Conservation (phyloP, 2,888 invertebrate genomes). For the Leptopilina drosophilae region DNA sequence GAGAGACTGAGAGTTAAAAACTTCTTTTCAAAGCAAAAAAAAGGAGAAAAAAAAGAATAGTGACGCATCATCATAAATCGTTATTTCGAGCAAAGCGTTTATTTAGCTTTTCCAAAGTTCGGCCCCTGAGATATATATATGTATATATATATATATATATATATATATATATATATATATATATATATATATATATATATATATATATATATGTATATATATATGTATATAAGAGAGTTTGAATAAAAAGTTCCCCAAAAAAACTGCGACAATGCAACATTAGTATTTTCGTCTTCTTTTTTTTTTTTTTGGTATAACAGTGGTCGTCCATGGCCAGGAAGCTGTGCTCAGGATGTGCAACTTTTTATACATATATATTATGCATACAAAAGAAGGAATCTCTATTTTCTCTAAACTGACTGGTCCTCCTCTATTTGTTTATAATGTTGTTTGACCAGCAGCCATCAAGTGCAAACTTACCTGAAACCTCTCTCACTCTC, state of each 20-base stretch:
- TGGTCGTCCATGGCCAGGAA: constrained; percentile 23
- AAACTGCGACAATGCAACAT: constrained; percentile 10
- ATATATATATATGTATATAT: not conserved
- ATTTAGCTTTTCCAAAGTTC: constrained; percentile 12
- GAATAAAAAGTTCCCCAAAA: not conserved
- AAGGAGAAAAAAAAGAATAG: too few relatives aligned
- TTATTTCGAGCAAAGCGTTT: constrained; percentile 36
- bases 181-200: not conserved
- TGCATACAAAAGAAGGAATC: constrained; percentile 5
- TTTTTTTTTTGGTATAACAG: constrained; percentile 1
- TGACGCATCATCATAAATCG: constrained; percentile 39
- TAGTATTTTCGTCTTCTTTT: not conserved
- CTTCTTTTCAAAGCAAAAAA: not conserved
- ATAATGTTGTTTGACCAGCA: constrained; percentile 36
- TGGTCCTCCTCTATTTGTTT: constrained; percentile 11
- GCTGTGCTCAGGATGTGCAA: constrained; percentile 22
- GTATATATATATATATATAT: too few relatives aligned
- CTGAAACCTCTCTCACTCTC: not conserved
- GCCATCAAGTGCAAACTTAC: constrained; percentile 23
- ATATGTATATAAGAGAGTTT: not conserved
- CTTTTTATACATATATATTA: constrained; percentile 10
- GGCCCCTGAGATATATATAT: not conserved
- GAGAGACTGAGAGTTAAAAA: not conserved
- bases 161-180: not conserved
- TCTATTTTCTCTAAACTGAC: constrained; percentile 8